A percentile compares a stretch with the other conserved stretches of the same genome.
These are phyloP conservation scores for Julus scandinavius DNA, from an alignment of 2,888 invertebrate genomes.

Conservation along the genomic window DNA sequence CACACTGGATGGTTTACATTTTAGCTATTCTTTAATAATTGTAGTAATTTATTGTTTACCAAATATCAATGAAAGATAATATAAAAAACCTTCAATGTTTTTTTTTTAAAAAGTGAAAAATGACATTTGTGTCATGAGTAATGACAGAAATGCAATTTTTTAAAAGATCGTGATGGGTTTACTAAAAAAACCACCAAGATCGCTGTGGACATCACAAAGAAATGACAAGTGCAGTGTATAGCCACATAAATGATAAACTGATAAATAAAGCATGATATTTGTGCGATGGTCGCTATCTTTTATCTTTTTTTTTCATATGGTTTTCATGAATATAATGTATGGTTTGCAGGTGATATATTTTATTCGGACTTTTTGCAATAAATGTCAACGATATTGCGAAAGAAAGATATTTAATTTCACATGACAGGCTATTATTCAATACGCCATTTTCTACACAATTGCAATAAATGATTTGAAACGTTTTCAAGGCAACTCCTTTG, in stretches of 20 bases:
- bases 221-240: not conserved
- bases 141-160: slow-evolving; percentile 40
- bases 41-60: no score
- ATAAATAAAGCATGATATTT: slow-evolving; percentile 44
- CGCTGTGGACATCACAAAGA: not conserved
- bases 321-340: slow-evolving; percentile 15
- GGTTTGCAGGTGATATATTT: slow-evolving; percentile 13
- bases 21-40: no score
- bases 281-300: slow-evolving; percentile 24
- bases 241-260: slow-evolving; percentile 33
- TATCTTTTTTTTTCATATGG: not conserved
- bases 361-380: slow-evolving; percentile 21
- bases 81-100: not conserved
- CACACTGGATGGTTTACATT: no score
- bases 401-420: slow-evolving; percentile 23
- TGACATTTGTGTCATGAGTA: not conserved
- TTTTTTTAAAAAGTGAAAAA: not conserved
- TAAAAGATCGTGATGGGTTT: slow-evolving; percentile 18
- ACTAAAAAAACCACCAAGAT: slow-evolving; percentile 1
- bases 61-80: no score
- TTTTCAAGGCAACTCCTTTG: not conserved
- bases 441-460: not conserved
- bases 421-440: slow-evolving; percentile 3
- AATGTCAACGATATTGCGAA: slow-evolving; percentile 39
- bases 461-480: not conserved